Evolutionary conservation across 2,797 vertebrate genomes (phyloP).

Genomic region (Amblyraja radiata): DNA sequence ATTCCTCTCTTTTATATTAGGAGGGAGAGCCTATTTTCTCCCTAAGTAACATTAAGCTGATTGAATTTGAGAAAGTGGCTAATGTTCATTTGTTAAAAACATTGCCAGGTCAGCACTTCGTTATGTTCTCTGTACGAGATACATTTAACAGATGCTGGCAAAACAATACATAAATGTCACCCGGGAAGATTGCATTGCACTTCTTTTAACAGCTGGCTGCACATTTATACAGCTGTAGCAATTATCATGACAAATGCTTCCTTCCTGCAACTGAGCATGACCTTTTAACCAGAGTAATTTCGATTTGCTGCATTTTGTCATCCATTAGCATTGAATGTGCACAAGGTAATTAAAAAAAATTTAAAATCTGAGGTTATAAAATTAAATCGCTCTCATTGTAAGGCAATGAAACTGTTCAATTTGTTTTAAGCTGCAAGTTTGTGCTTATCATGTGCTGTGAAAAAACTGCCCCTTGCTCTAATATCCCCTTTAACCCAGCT

Average conservation of each 20-base stretch:
- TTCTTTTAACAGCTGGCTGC: constrained; percentile 31
- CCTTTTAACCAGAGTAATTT: constrained; percentile 8
- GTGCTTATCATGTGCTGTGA: neutral
- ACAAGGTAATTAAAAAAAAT: neutral
- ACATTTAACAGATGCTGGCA: constrained; percentile 14
- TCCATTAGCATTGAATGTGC: neutral
- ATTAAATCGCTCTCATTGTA: neutral
- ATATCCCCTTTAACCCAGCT: neutral
- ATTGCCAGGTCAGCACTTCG: neutral
- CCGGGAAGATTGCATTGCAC: constrained; percentile 8
- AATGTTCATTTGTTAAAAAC: neutral
- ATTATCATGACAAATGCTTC: constrained; percentile 9
- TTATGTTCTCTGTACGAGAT: neutral
- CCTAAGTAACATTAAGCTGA: neutral
- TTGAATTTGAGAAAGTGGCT: neutral
- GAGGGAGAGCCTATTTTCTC: neutral
- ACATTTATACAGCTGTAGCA: constrained; percentile 24
- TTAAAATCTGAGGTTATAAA: neutral
- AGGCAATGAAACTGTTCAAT: neutral
- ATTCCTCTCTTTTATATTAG: neutral
- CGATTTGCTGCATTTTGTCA: neutral
- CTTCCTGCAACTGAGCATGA: neutral
- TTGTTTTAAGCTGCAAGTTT: neutral
- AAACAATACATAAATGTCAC: constrained; percentile 36
- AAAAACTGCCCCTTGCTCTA: neutral